These are phyloP conservation scores for Nasonovia ribisnigri DNA, from an alignment of 2,888 invertebrate genomes.

Conservation along the genomic window DNA sequence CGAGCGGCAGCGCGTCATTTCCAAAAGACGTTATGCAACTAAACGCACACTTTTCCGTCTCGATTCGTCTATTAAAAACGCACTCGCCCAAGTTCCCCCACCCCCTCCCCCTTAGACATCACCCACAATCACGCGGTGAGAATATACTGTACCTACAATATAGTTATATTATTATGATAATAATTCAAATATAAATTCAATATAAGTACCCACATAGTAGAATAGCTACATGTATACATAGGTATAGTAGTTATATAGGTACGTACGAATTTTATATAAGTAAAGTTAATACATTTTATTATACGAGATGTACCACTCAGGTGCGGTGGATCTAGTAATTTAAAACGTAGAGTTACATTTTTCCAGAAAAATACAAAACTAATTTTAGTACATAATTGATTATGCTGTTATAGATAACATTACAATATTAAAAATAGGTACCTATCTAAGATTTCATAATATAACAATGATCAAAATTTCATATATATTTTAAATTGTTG, in stretches of 20 bases:
- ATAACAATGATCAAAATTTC: too few relatives aligned
- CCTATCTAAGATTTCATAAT: too few relatives aligned
- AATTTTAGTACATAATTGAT: too few relatives aligned
- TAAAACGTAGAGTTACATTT: too few relatives aligned
- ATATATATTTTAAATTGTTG: too few relatives aligned
- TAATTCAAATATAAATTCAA: not conserved
- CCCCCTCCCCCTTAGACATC: not conserved
- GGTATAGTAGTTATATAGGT: not conserved
- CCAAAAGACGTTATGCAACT: conserved; percentile 62
- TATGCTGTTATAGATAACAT: too few relatives aligned
- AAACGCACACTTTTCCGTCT: conserved; percentile 45
- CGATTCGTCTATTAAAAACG: conserved; percentile 34
- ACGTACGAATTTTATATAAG: not conserved
- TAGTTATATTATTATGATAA: not conserved
- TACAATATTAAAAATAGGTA: too few relatives aligned
- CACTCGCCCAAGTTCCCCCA: conserved; percentile 16
- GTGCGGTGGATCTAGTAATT: too few relatives aligned
- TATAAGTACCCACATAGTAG: not conserved
- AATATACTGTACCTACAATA: not conserved
- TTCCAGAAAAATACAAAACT: too few relatives aligned
- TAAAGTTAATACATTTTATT: not conserved
- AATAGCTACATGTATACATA: too few relatives aligned
- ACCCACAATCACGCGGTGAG: not conserved
- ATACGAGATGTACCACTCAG: not conserved
- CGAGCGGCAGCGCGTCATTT: conserved; percentile 52